A percentile compares a stretch with the other conserved stretches of the same genome.
phyloP scores from a whole-genome alignment of 2,113 vertebrate genomes.

The Misgurnus anguillicaudatus region DNA sequence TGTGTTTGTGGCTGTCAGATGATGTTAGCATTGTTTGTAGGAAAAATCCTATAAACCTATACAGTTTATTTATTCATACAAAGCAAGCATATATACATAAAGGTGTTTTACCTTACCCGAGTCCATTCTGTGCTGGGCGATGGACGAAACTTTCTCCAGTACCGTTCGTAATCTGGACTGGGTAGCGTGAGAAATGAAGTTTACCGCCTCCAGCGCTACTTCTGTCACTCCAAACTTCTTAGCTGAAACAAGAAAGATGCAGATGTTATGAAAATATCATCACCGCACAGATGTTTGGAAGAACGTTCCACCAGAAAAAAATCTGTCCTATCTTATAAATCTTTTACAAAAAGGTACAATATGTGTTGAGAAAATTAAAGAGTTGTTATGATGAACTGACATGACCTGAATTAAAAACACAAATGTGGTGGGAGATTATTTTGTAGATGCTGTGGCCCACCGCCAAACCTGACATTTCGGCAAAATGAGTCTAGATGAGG shows the following conservation, averaged over 20 bases:
- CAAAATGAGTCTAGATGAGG: constrained; percentile 1
- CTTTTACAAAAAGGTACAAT: constrained; percentile 23
- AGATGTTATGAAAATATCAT: constrained; percentile 31
- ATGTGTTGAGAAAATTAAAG: neutral
- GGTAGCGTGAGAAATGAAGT: constrained; percentile 85
- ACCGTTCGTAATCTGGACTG: constrained; percentile 81
- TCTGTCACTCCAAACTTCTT: constrained; percentile 85
- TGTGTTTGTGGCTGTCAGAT: constrained; percentile 10
- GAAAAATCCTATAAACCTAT: neutral
- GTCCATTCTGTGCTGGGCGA: constrained; percentile 85
- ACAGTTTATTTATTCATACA: no score
- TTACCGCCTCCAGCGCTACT: constrained; percentile 81
- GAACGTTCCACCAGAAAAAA: neutral
- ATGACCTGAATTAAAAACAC: constrained; percentile 20
- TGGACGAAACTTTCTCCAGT: constrained; percentile 82
- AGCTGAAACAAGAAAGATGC: constrained; percentile 64
- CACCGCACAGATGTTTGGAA: neutral
- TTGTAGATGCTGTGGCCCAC: neutral
- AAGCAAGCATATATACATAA: no score
- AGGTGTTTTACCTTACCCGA: constrained; percentile 76
- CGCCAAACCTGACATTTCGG: neutral
- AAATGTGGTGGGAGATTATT: neutral
- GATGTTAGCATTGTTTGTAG: neutral
- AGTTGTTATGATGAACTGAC: constrained; percentile 18
- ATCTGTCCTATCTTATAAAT: constrained; percentile 35